A percentile compares a stretch with the other conserved stretches of the same genome.
phyloP scores from a whole-genome alignment of 2,113 vertebrate genomes.

The Candoia aspera region DNA sequence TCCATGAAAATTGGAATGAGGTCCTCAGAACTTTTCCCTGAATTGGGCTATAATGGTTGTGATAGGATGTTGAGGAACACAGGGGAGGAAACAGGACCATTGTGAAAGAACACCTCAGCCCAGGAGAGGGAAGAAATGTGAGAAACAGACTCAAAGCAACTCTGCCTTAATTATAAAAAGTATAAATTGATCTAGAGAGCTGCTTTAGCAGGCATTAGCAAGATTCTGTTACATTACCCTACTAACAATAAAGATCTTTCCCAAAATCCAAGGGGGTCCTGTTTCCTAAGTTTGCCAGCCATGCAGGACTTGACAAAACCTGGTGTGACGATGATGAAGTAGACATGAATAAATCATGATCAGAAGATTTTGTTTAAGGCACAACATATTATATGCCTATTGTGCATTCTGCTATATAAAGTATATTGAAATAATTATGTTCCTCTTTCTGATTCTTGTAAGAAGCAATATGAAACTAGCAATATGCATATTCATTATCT shows the following conservation, averaged over 20 bases:
- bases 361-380: not conserved
- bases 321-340: not conserved
- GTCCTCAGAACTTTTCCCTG: too few relatives aligned
- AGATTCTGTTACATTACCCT: not conserved
- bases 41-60: too few relatives aligned
- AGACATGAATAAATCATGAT: not conserved
- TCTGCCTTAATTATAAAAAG: not conserved
- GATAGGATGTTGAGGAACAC: too few relatives aligned
- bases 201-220: not conserved
- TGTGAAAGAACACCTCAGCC: too few relatives aligned
- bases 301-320: not conserved
- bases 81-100: too few relatives aligned
- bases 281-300: not conserved
- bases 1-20: too few relatives aligned
- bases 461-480: not conserved
- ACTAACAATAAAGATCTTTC: not conserved
- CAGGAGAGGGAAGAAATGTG: too few relatives aligned
- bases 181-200: not conserved
- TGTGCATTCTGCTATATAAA: not conserved
- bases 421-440: not conserved
- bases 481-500: slow-evolving; percentile 19
- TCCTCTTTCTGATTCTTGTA: not conserved
- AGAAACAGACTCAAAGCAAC: too few relatives aligned
- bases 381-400: not conserved
- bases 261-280: not conserved